Base-by-base conservation (phyloP, 2,797 vertebrate species). In the Synanceia verrucosa region DNA sequence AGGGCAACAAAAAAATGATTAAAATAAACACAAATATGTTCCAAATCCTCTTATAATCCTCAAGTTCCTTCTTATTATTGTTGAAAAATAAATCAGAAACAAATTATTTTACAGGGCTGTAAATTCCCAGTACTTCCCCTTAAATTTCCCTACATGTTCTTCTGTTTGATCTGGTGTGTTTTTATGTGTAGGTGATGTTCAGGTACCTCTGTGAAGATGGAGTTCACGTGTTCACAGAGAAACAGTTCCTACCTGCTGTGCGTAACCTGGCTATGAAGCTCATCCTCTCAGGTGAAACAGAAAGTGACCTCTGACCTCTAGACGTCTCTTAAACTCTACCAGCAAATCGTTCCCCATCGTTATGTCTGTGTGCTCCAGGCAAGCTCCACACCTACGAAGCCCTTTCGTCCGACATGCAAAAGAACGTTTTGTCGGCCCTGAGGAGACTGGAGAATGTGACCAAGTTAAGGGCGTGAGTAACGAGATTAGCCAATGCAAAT, bases 331-430 rank as follows among this genome's bases (percentile, higher is more conserved):
- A 19, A 57, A 19, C 19, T 41, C 46, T 14, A 19, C 6, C 10
- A 1, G 11, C 10, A 11, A 18, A 51, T 18, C 2, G 11, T 7
- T 24, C 6, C 7, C 2, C 5, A 6, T 11, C 11, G 18, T 46
- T 24, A 1, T 16, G 8, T 56, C 6, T 6, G 2, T 57, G 28
- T 9, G 16, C 46, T 36, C 36, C 77, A 97, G 97, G 95, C 43
- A 84, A 91, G 53, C 94, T 94, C 0, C 84, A 90, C 57, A 96
- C 96, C 78, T 95, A 96, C 0, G 97, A 99, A 61, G 93, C 93
- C 0, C 92, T 99, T 19, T 99, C 98, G 9, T 96, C 96, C 0
- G 96, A 99, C 66, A 85, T 93, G 10, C 96, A 96, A 76, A 99
- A 96, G 80, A 99, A 99, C 39, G 92, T 92, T 70, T 78, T 99